Base-by-base conservation (phyloP, 2,888 invertebrate genomes). In the Copidosoma aretas region DNA sequence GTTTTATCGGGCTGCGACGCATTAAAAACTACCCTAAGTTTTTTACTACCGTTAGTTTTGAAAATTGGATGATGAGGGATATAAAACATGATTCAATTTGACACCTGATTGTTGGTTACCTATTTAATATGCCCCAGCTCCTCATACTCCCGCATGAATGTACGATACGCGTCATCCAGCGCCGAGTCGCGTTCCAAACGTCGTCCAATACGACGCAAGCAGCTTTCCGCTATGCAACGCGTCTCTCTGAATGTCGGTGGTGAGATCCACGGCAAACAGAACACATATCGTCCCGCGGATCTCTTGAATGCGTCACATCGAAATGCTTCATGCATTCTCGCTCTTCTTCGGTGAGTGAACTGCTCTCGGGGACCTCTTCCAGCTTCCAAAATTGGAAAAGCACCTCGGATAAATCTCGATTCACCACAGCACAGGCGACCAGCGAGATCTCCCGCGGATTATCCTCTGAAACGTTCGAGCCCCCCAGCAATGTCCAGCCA, bases 11-110 rank as follows among this genome's bases (percentile, higher is more conserved):
- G 15, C 14, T 54, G 58, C 3, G 62, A 67, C 2, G 58, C 67
- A n/a, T 63, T 62, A 24, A 67, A 67, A 0, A 63, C 67, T 1
- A 62, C 58, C 1, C 62, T 14, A 51, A 67, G 49, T 53, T 67
- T 63, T 1, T 15, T 21, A 12, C 41, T 24, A 15, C 22, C 46
- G 10, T 21, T 32, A 32, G 22, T 21, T 39, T 56, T n/a, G 10
- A 54, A 51, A 1, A 67, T 51, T 2, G 49, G 17, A 58, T 67
- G 63, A 8, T 32, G 32, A 10, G 67, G 53, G 1, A 67, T 15
- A 15, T 67, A 58, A 52, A 8, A 51, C 15, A 22, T 8, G 8
- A 51, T 15, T 2, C 24, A 51, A 4, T 10, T 10, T 5, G n/a
- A 39, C 2, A 52, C 19, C 8, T n/a, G 43, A 2, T 59, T 17